A percentile compares a stretch with the other conserved stretches of the same genome.
Conservation (phyloP, 2,113 vertebrate species). For the Antennarius striatus region DNA sequence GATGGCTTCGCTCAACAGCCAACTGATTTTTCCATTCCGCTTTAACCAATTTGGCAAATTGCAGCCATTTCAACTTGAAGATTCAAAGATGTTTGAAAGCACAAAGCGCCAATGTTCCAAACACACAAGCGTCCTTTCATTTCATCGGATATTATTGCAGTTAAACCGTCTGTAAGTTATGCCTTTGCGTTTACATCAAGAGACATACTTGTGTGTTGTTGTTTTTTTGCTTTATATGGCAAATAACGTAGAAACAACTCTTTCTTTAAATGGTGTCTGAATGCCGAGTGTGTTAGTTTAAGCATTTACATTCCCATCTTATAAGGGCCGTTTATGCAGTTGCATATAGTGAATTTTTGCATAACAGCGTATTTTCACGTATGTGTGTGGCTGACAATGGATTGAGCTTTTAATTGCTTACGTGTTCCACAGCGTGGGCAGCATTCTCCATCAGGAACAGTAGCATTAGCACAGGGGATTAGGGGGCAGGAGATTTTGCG, state of each 20-base stretch:
- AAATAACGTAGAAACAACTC: constrained; percentile 32
- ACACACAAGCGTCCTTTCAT: constrained; percentile 61
- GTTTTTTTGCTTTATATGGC: constrained; percentile 42
- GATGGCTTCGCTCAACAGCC: constrained; percentile 49
- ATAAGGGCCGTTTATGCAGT: constrained; percentile 12
- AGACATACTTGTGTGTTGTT: constrained; percentile 38
- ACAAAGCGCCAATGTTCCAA: constrained; percentile 68
- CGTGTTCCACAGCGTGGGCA: constrained; percentile 94
- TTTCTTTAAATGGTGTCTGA: constrained; percentile 32
- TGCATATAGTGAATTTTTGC: constrained; percentile 18
- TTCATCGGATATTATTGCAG: constrained; percentile 46
- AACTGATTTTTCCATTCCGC: constrained; percentile 56
- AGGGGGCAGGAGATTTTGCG: constrained; percentile 96
- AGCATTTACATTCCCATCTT: constrained; percentile 1
- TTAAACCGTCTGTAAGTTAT: constrained; percentile 58
- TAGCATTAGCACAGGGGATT: constrained; percentile 94
- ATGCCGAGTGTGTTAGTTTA: constrained; percentile 27
- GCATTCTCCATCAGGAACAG: constrained; percentile 95
- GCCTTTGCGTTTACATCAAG: constrained; percentile 46
- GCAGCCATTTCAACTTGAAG: constrained; percentile 53
- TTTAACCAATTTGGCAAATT: constrained; percentile 74
- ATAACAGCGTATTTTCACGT: constrained; percentile 4
- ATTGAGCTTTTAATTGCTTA: constrained; percentile 73
- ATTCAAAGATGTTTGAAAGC: constrained; percentile 57
- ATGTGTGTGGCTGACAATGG: constrained; percentile 3